Base-by-base conservation (phyloP, 2,888 invertebrate genomes). In the Hemicrepidius hirtus region DNA sequence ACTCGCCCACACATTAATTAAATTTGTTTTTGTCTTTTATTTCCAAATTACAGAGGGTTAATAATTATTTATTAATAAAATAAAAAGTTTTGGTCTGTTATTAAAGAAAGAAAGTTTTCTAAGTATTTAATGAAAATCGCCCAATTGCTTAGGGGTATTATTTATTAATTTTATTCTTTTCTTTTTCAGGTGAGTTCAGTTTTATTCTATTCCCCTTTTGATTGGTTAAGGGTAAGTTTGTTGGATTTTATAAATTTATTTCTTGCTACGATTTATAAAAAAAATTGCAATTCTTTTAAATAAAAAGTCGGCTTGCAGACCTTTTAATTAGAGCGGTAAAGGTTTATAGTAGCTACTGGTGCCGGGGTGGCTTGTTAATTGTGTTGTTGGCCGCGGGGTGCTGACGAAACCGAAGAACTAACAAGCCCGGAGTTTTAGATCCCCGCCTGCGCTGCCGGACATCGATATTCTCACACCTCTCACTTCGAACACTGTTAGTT, bases 361-460 rank as follows among this genome's bases (percentile, higher is more conserved):
- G 71, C 41, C 53, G 62, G 72, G 70, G 63, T 70, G 72, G 74
- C 74, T 76, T 76, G 74, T 73, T 77, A 77, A 76, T 76, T 77
- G 77, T 71, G 72, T 74, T 75, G 75, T 76, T 72, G 73, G 69
- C 64, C 71, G 75, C 65, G 71, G 64, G 69, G 69, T 62, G 63
- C 53, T 69, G 69, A 69, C 55, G 69, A 50, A 57, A 64, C 50
- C 64, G 53, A 63, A 55, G 68, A 62, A 53, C 64, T 62, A 69
- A 69, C 69, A 62, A 68, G 60, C 60, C 53, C 50, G 44, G 50
- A 59, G 59, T 59, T 67, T 67, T 67, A n/a, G 57, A 59, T 57
- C 67, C 67, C 66, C 40, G 35, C 37, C 12, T 46, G 44, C 57
- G 18, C 59, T 57, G 49, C 60, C 64, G 64, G 64, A 53, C 65